Evolutionary conservation across 1,140 invertebrate genomes (phyloP), one percentile per base, ranked within the genome.

Genomic region (Cydia fagiglandana): DNA sequence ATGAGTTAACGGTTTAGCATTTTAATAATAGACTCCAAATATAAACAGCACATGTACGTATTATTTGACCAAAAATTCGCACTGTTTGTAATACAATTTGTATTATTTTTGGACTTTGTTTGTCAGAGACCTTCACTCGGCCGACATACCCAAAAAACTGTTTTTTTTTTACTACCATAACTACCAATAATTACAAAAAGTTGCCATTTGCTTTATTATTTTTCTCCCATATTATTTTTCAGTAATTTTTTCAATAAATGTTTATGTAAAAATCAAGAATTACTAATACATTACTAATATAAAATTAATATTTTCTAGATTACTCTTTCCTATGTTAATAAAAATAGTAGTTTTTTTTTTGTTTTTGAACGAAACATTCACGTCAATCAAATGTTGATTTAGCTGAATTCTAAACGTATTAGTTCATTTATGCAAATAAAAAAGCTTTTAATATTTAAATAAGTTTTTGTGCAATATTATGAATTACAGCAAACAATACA

Each of bases 71-170:
- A 70, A 6, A 38, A 70, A 70, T 20, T 70, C 34, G 15, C 34
- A 45, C 34, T 70, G 15, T 70, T 70, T 70, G n/a, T 70, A 38
- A 70, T 45, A 34, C 66, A 38, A 70, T 70, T 70, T 38, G 30
- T 17, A 41, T 70, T 70, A 70, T 70, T 70, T 70, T 70, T 38
- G 34, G 15, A 38, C 34, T 38, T 38, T 41, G 34, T 70, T 41
- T 50, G 70, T 80, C 73, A 76, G 75, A 79, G 76, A 78, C 76
- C 77, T 80, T 83, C 80, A 76, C 73, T 80, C 86, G 81, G 80
- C 83, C 78, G 83, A 87, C 83, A 87, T 85, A 84, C 80, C 82
- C 78, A 79, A 84, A 85, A 84, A 82, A 81, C 79, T 81, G 82
- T 76, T 78, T 73, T 81, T 56, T 79, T 73, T 77, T 75, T 56